phyloP scores from a whole-genome alignment of 1,140 invertebrate species.

The Cataglyphis hispanica region DNA sequence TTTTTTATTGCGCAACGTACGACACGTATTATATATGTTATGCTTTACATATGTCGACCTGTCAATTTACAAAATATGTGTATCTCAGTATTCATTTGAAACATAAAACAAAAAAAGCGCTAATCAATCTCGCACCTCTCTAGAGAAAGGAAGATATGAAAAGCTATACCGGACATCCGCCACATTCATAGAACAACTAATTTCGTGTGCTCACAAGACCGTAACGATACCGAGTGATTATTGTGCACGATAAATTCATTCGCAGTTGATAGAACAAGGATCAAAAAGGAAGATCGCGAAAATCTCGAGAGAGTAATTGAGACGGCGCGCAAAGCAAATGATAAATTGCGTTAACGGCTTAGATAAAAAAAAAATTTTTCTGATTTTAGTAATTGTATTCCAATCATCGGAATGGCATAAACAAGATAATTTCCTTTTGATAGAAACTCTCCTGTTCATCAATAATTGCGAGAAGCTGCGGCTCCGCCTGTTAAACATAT shows the following conservation, averaged over 20 bases:
- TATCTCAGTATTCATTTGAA: background rate
- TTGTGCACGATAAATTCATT: slow-evolving; percentile 43
- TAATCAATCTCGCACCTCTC: slow-evolving; percentile 30
- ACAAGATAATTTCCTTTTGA: slow-evolving; percentile 54
- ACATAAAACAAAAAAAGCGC: slow-evolving; percentile 3
- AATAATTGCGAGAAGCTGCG: slow-evolving; percentile 25
- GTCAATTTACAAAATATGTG: background rate
- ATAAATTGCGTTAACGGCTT: slow-evolving; percentile 10
- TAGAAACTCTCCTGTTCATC: slow-evolving; percentile 1
- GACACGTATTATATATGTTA: background rate
- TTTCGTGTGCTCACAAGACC: slow-evolving; percentile 59
- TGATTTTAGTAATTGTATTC: slow-evolving; percentile 32
- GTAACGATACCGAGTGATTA: slow-evolving; percentile 56
- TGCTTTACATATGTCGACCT: background rate
- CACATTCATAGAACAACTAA: slow-evolving; percentile 62
- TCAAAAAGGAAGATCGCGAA: background rate
- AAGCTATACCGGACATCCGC: slow-evolving; percentile 75
- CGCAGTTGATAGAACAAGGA: slow-evolving; percentile 23
- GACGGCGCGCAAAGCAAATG: background rate
- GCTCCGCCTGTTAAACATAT: background rate
- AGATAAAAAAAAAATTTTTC: slow-evolving; percentile 28
- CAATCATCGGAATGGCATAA: slow-evolving; percentile 13
- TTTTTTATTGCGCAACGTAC: background rate
- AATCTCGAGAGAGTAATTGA: slow-evolving; percentile 26
- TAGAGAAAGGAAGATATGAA: slow-evolving; percentile 55